Evolutionary conservation across 1,140 invertebrate genomes (phyloP).

Genomic region (Geopemphigus sp.): DNA sequence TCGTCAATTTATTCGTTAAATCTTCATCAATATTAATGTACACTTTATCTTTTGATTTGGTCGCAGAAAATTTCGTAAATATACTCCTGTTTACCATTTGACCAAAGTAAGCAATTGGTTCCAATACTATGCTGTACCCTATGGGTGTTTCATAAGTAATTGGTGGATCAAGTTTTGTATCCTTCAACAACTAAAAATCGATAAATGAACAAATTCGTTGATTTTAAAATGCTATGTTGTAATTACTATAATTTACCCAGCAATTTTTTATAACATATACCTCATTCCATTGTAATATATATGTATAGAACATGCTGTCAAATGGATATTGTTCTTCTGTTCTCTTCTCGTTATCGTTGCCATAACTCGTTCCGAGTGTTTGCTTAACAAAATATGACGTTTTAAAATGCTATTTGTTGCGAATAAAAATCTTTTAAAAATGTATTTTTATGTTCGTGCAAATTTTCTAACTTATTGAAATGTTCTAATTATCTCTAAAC

Average conservation of each 20-base stretch:
- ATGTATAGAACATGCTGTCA: neutral
- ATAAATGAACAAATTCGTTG: neutral
- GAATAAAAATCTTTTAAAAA: neutral
- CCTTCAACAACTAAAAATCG: neutral
- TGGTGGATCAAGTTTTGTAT: neutral
- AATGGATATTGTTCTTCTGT: slow-evolving; percentile 19
- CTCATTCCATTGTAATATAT: slow-evolving; percentile 2
- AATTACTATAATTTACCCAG: neutral
- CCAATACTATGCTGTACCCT: neutral
- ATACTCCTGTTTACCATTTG: neutral
- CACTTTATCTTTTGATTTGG: neutral
- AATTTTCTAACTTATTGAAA: neutral
- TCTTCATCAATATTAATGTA: slow-evolving; percentile 1
- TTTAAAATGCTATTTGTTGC: neutral
- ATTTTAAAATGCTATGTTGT: neutral
- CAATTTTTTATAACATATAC: neutral
- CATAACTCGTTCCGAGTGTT: neutral
- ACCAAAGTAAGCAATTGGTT: slow-evolving; percentile 9
- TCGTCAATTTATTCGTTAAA: neutral
- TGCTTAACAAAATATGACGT: neutral
- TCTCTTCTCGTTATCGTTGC: rapidly evolving
- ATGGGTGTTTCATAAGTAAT: neutral
- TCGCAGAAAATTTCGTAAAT: neutral
- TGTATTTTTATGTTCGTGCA: neutral
- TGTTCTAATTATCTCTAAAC: neutral